A percentile compares a stretch with the other conserved stretches of the same genome.
These are phyloP conservation scores for Sakesphorus luctuosus DNA, from an alignment of 2,113 vertebrate species.

Conservation along the genomic window DNA sequence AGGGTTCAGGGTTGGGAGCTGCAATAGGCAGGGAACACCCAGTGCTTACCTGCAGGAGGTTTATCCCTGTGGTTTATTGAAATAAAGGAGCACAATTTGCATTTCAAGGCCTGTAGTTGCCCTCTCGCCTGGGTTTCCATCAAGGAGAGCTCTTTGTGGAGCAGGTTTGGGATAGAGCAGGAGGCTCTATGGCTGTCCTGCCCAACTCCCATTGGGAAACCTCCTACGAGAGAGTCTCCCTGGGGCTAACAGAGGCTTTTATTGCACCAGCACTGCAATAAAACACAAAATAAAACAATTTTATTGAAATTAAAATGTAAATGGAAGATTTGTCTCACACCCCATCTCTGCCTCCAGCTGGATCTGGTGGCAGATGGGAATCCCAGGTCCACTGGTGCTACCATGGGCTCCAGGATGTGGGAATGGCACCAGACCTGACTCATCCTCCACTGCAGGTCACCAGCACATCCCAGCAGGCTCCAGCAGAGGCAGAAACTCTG, in stretches of 20 bases:
- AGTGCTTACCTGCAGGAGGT: constrained; percentile 19
- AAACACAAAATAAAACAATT: constrained; percentile 40
- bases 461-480: neutral
- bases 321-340: neutral
- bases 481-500: neutral
- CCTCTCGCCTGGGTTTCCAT: neutral
- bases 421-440: neutral
- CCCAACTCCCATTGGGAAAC: neutral
- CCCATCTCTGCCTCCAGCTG: neutral
- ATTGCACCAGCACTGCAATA: neutral
- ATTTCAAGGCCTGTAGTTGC: neutral
- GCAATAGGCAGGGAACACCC: neutral
- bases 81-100: neutral
- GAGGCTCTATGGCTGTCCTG: neutral
- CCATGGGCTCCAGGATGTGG: rapidly evolving
- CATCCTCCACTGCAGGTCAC: rapidly evolving
- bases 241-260: constrained; percentile 3
- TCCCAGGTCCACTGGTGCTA: rapidly evolving
- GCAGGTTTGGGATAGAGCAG: neutral
- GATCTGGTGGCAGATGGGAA: neutral
- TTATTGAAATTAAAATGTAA: constrained; percentile 40
- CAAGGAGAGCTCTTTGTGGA: neutral
- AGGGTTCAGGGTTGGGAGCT: neutral
- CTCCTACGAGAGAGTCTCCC: neutral
- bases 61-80: neutral